Evolutionary conservation across 2,113 vertebrate species (phyloP).

Genomic region (Grallaria varia): DNA sequence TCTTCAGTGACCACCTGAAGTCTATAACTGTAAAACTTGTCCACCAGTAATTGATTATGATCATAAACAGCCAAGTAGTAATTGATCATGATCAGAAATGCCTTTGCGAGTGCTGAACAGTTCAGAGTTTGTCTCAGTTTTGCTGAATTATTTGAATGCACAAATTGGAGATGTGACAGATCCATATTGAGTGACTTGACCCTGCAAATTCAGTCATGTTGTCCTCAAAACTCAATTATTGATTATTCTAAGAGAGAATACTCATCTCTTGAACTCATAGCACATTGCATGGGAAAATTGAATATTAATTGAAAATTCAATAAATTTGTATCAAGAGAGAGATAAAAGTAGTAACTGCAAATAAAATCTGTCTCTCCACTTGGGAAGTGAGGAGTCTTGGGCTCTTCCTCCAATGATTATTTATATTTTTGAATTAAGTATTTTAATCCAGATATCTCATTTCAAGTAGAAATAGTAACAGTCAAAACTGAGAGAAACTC

Average conservation of each 20-base stretch:
- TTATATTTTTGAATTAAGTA: background rate
- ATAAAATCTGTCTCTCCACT: background rate
- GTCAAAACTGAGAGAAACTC: background rate
- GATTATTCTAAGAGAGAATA: background rate
- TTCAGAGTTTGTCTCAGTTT: background rate
- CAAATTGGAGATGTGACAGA: background rate
- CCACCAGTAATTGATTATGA: background rate
- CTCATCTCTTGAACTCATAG: background rate
- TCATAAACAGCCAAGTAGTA: background rate
- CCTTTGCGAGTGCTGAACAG: background rate
- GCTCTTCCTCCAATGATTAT: background rate
- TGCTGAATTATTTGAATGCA: background rate
- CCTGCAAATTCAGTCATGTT: background rate
- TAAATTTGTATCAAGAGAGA: background rate
- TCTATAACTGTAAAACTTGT: background rate
- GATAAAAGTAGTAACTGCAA: background rate
- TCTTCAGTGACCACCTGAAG: background rate
- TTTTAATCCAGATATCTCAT: background rate
- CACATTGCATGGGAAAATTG: background rate
- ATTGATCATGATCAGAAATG: background rate
- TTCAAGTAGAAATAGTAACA: background rate
- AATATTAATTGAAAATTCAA: background rate
- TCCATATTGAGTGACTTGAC: background rate
- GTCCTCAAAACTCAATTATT: constrained; percentile 1
- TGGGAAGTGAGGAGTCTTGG: background rate